Evolutionary conservation across 2,113 vertebrate species (phyloP), one percentile per base, ranked within the genome.

Genomic region (Entelurus aequoreus): DNA sequence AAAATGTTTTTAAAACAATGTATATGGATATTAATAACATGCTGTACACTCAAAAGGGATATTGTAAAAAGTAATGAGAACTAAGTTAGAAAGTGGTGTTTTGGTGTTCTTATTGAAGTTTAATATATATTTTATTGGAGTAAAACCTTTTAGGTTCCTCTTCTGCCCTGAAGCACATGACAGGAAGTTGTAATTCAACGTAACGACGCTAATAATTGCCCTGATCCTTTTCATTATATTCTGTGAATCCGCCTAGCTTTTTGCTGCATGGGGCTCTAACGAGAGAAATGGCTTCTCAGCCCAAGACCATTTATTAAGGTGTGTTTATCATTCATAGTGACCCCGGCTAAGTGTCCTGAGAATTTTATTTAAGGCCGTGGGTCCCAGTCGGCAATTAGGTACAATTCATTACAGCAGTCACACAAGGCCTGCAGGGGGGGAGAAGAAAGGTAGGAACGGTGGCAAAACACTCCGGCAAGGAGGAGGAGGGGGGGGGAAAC

Each of bases 401-500:
- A 82, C 84, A 87, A 90, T 90, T 89, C 84, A 89, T 90, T 88
- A 88, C 75, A 81, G 76, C 72, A 80, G 87, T 84, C 81, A 86
- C 66, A 60, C 73, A 60, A 44, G 76, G 67, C 80, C 84, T 84
- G 60, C 71, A 57, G 81, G 83, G 81, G 76, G 57, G 82, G 57
- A 80, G 83, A 82, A 75, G 62, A 81, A 75, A 75, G 28, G 57
- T 57, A 76, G 66, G 77, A 74, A 75, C 78, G 46, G 6, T 63
- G 75, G 76, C 72, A 60, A 78, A 77, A 63, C 66, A 69, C 62
- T 53, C 68, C 19, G 36, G 66, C 72, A 46, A 52, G 49, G 74
- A 14, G 47, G 55, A 54, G 40, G 52, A 69, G 69, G 65, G 66
- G 50, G 59, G 65, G 66, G 48, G 59, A 57, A 66, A 72, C 38